Evolutionary conservation across 2,797 vertebrate genomes (phyloP), one percentile per base, ranked within the genome.

Genomic region (Nannoperca obscura): DNA sequence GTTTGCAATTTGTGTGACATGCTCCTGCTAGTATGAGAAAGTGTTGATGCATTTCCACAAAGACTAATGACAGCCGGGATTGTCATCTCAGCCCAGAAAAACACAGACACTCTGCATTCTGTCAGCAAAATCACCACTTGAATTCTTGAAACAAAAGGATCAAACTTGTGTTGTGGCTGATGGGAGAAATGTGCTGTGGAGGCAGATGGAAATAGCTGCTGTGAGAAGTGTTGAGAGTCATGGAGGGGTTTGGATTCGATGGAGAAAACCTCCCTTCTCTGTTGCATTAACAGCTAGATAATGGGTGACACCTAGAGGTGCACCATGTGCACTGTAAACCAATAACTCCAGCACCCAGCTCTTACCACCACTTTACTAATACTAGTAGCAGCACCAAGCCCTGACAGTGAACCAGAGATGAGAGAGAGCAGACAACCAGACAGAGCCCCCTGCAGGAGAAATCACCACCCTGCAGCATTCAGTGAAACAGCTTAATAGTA

Each of bases 251-350:
- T 71, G 32, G 46, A 64, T 77, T 54, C 15, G 15, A 58, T 44
- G 19, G 0, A 61, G 38, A 11, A 62, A 52, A 0, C 42, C 55
- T 38, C 44, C 61, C 62, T 27, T 44, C 19, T 57, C 68, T 70
- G 38, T 14, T 78, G 53, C 42, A 22, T 68, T 46, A 55, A 85
- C 77, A 76, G 40, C 81, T 78, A 81, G 83, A 89, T 76, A 46
- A 82, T 81, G 80, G 76, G 84, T 84, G 90, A 90, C 90, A 91
- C 83, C 90, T 92, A 91, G 85, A 92, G 91, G 87, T 83, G 76
- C 52, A 50, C 53, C 27, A 4, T 69, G 78, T 68, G 61, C 72
- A 86, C 80, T 92, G 87, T 74, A 82, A 76, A 72, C 60, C 64
- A 24, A 9, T 57, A 71, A 78, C 54, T 86, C 62, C 40, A 65